Conservation (phyloP, 2,797 vertebrate species). For the Psittacula echo region DNA sequence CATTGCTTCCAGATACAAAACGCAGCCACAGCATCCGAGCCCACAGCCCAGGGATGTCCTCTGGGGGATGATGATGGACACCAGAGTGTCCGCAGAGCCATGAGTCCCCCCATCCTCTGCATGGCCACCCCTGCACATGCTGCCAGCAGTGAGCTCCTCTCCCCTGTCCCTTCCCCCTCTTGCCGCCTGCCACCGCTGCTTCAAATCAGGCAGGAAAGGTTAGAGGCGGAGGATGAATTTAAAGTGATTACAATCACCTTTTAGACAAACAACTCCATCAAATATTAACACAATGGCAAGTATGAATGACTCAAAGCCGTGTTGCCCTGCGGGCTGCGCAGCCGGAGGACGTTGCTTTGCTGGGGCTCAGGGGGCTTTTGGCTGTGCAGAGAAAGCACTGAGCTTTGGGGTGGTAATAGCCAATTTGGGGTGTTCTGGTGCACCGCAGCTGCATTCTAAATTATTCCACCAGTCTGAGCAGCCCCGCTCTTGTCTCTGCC, state of each 20-base stretch:
- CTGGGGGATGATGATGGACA: not conserved
- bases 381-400: not conserved
- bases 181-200: not conserved
- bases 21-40: rapidly evolving
- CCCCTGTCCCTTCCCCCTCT: not conserved
- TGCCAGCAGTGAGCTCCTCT: not conserved
- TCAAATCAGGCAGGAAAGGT: conserved; percentile 71
- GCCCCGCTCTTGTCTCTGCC: not conserved
- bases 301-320: conserved; percentile 38
- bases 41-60: rapidly evolving
- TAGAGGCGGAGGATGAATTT: conserved; percentile 72
- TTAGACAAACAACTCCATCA: conserved; percentile 74
- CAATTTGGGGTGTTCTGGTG: not conserved
- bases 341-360: not conserved
- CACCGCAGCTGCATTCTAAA: not conserved
- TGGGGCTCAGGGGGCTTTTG: not conserved
- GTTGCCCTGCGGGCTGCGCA: conserved; percentile 39
- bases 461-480: not conserved
- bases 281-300: conserved; percentile 59
- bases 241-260: conserved; percentile 75
- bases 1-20: not conserved
- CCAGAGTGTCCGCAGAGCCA: not conserved
- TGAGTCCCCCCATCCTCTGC: rapidly evolving
- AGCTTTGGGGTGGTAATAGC: not conserved
- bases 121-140: rapidly evolving